Evolutionary conservation across 53 echinoderm and acorn worm genomes (phyloP).

Genomic region (Mesocentrotus franciscanus): DNA sequence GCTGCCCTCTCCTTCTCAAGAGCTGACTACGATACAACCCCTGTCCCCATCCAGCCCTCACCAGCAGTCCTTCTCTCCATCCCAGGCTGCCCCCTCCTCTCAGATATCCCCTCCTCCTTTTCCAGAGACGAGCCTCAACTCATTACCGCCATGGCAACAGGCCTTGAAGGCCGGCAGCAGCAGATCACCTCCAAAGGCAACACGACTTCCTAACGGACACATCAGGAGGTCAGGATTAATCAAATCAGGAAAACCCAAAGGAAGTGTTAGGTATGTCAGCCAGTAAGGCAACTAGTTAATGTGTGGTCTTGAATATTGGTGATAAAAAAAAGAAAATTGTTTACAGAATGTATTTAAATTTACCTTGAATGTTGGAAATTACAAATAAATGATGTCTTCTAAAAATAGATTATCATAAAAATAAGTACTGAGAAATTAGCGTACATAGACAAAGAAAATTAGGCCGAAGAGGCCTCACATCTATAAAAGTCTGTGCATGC

Average conservation of each 20-base stretch:
- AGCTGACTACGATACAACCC: constrained; percentile 24
- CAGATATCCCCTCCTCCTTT: constrained; percentile 36
- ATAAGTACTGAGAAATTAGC: neutral
- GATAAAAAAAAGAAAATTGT: neutral
- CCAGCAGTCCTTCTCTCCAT: neutral
- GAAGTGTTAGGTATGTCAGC: constrained; percentile 68
- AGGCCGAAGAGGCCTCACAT: neutral
- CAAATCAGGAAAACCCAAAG: constrained; percentile 69
- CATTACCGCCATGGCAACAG: constrained; percentile 60
- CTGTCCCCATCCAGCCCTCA: constrained; percentile 10
- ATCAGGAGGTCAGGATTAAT: constrained; percentile 58
- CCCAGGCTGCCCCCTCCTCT: neutral
- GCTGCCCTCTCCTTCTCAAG: constrained; percentile 26
- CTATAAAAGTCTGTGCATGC: no score
- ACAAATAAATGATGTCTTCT: neutral
- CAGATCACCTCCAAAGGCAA: constrained; percentile 21
- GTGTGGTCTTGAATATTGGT: neutral
- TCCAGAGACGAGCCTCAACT: constrained; percentile 21
- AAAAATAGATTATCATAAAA: neutral
- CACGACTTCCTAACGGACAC: constrained; percentile 57
- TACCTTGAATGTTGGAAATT: neutral
- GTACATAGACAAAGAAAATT: neutral
- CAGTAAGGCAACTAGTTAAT: neutral
- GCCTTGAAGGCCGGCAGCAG: neutral
- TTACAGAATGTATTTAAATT: neutral